These are phyloP conservation scores for Drosophila nigromelanica DNA, from an alignment of 1,140 invertebrate genomes.

Conservation along the genomic window DNA sequence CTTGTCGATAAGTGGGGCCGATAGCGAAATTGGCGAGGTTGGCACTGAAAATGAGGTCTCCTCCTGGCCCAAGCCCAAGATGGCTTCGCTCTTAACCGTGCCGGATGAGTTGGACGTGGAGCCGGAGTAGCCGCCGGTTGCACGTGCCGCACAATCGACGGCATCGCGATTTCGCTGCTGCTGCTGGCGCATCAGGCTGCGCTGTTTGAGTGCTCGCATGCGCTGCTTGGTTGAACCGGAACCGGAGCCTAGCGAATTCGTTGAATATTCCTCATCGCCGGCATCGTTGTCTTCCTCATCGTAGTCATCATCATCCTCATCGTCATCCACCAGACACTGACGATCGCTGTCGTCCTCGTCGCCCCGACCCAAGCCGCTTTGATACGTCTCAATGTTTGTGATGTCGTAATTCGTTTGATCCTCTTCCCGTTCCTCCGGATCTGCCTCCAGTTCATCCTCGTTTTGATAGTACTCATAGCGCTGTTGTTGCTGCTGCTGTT, in stretches of 20 bases:
- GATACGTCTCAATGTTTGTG: conserved; percentile 81
- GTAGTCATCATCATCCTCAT: conserved; percentile 66
- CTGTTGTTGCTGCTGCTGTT: conserved; percentile 61
- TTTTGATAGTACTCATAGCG: conserved; percentile 78
- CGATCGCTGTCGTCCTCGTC: conserved; percentile 79
- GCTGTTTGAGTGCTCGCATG: conserved; percentile 72
- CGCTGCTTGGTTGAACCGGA: conserved; percentile 75
- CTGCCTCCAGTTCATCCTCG: conserved; percentile 66
- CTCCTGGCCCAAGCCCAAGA: conserved; percentile 51
- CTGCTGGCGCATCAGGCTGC: conserved; percentile 50
- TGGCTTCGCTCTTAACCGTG: conserved; percentile 75
- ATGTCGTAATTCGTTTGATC: conserved; percentile 82
- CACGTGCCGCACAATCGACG: conserved; percentile 59
- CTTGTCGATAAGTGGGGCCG: conserved; percentile 78
- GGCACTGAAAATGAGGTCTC: conserved; percentile 83
- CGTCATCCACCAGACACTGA: conserved; percentile 71
- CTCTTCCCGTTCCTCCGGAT: conserved; percentile 74
- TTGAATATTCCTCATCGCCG: conserved; percentile 78
- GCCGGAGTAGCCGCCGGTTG: conserved; percentile 40
- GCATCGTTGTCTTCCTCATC: conserved; percentile 76
- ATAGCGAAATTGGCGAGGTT: conserved; percentile 81
- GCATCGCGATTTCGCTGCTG: conserved; percentile 64
- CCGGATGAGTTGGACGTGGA: conserved; percentile 74
- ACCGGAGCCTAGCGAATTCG: conserved; percentile 67
- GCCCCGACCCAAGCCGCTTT: conserved; percentile 65